Base-by-base conservation (phyloP, 30 jellyfish, hydroid and myxozoan genomes). In the Sanderia malayensis region DNA sequence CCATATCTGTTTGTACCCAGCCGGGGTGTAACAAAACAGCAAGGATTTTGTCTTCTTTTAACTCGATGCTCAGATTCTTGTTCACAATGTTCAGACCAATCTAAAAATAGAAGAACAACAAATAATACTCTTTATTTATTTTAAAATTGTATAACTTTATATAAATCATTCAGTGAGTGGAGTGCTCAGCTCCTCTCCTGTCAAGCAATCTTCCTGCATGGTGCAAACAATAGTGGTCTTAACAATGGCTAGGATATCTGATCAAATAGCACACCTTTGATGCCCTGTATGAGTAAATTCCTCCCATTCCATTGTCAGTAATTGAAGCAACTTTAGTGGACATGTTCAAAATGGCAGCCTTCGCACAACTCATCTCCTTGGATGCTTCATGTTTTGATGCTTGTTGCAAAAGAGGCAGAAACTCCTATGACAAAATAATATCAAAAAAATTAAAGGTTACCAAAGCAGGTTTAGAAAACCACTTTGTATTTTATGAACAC, bases 11-110 rank as follows among this genome's bases (percentile, higher is more conserved):
- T 63, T 81, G 69, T 11, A 90, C 98, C 93, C 93, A 78, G 13
- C 98, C 98, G 29, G 98, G 98, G 61, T 84, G 89, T 58, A 90
- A 26, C 37, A 71, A 20, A 21, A 79, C 93, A 0, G 89, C 98
- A 44, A 90, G 69, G 24, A 90, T 76, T 25, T 71, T 66, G 72
- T 90, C 95, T 10, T 61, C 68, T 71, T 90, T 83, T 63, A 90
- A 53, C 60, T 90, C 98, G 24, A 81, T 71, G 79, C 94, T 73
- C 17, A 90, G 81, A 58, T 73, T 83, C 85, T 83, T 90, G 59
- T 90, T 82, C 47, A 90, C 84, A 96, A 90, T 90, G 73, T 90
- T 90, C 64, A 84, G 63, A 27, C 94, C 98, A 71, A 49, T 71
- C 98, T 90, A 67, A 7, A 74, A 68, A n/a, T n/a, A n/a, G n/a